A percentile compares a stretch with the other conserved stretches of the same genome.
Conservation (phyloP, 2,888 invertebrate genomes). For the Siphlonurus alternatus region DNA sequence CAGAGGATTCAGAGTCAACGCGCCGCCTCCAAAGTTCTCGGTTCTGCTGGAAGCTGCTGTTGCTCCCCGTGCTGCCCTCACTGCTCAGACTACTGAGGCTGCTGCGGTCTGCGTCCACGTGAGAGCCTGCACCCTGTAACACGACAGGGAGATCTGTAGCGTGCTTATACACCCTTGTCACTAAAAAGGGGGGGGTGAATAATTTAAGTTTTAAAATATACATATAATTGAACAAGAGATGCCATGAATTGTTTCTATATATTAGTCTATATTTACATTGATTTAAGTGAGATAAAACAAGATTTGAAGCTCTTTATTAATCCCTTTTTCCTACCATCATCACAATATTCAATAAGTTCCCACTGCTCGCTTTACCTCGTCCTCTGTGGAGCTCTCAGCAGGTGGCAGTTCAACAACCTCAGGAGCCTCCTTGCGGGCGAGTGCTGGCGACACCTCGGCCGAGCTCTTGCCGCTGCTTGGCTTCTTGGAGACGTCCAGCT, state of each 20-base stretch:
- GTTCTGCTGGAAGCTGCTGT: constrained; percentile 29
- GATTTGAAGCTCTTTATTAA: too few species aligned
- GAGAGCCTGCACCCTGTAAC: constrained; percentile 19
- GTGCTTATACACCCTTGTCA: too few species aligned
- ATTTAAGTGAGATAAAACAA: too few species aligned
- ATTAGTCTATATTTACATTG: too few species aligned
- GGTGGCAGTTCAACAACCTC: neutral
- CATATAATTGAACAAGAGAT: too few species aligned
- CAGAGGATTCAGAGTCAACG: constrained; percentile 32
- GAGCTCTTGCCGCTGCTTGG: neutral
- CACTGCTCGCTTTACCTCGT: too few species aligned
- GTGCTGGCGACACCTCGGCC: neutral
- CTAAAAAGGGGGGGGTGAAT: too few species aligned
- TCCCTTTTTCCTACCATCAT: too few species aligned
- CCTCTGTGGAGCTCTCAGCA: neutral
- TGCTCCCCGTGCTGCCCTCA: neutral
- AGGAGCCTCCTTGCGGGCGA: neutral
- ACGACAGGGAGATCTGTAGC: constrained; percentile 12
- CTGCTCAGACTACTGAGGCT: neutral
- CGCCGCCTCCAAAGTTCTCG: constrained; percentile 43
- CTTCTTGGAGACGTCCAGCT: neutral
- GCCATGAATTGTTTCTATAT: too few species aligned
- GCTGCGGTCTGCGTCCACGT: neutral
- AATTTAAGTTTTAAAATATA: too few species aligned
- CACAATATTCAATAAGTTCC: too few species aligned